A percentile compares a stretch with the other conserved stretches of the same genome.
Evolutionary conservation across 2,888 invertebrate genomes (phyloP).

Genomic region (Notodonta dromedarius): DNA sequence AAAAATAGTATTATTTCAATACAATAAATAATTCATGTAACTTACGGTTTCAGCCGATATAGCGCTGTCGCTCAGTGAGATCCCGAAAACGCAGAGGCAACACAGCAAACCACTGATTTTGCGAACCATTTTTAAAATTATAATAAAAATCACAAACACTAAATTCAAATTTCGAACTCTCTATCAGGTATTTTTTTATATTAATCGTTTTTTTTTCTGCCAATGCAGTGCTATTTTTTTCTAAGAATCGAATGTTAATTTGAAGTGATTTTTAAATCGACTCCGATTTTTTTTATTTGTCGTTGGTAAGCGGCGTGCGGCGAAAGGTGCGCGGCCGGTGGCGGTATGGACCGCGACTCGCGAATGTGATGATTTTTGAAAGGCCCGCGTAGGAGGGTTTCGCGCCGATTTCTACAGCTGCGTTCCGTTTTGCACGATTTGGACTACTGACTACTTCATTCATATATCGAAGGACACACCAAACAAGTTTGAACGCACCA

Average conservation of each 20-base stretch:
- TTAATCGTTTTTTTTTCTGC: slow-evolving; percentile 15
- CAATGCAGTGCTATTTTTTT: neutral
- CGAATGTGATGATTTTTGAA: slow-evolving; percentile 78
- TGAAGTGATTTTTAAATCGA: slow-evolving; percentile 1
- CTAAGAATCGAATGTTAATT: neutral
- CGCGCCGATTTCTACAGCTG: slow-evolving; percentile 65
- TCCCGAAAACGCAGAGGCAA: slow-evolving; percentile 73
- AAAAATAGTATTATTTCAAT: too few species aligned
- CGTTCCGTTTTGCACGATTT: slow-evolving; percentile 65
- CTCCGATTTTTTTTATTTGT: slow-evolving; percentile 23
- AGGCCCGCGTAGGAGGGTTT: slow-evolving; percentile 84
- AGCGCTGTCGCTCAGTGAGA: slow-evolving; percentile 74
- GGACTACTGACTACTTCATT: too few species aligned
- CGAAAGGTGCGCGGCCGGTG: slow-evolving; percentile 73
- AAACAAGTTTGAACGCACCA: too few species aligned
- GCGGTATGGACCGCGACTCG: slow-evolving; percentile 64
- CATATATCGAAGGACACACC: too few species aligned
- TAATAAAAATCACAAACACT: slow-evolving; percentile 22
- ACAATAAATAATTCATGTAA: too few species aligned
- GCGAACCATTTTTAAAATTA: slow-evolving; percentile 66
- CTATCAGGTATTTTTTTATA: slow-evolving; percentile 5
- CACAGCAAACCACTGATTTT: slow-evolving; percentile 75
- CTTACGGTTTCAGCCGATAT: slow-evolving; percentile 76
- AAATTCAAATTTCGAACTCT: slow-evolving; percentile 27
- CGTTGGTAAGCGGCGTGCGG: slow-evolving; percentile 49